phyloP scores from a whole-genome alignment of 2,797 vertebrate species.

The Uromys caudimaculatus region DNA sequence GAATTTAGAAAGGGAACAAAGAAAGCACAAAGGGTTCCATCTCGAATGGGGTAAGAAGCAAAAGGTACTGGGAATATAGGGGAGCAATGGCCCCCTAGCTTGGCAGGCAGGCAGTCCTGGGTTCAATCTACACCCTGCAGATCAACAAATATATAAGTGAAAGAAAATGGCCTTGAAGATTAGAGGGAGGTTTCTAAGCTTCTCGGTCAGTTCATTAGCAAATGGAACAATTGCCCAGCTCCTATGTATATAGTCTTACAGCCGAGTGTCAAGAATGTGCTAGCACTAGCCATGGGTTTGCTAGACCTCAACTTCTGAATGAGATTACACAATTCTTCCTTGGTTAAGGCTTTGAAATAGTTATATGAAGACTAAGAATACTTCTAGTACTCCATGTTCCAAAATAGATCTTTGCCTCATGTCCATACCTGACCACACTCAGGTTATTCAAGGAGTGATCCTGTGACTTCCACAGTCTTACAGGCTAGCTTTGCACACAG shows the following conservation, averaged over 20 bases:
- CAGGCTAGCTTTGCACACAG: neutral
- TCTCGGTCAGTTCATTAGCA: neutral
- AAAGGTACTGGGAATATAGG: neutral
- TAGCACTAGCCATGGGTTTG: neutral
- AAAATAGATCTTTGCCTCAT: neutral
- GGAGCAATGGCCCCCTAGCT: neutral
- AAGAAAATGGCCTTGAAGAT: neutral
- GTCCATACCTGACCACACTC: neutral
- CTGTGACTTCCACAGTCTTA: neutral
- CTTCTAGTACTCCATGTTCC: neutral
- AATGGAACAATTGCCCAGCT: neutral
- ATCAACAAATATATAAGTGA: no score
- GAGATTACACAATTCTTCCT: neutral
- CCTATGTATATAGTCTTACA: neutral
- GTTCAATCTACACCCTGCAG: neutral
- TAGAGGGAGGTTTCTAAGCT: neutral
- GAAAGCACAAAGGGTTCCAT: neutral
- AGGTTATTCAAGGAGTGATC: neutral
- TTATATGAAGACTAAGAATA: neutral
- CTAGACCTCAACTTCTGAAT: neutral
- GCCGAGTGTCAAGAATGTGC: neutral
- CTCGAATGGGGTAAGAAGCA: neutral
- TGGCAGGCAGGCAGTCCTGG: no score
- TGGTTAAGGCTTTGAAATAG: neutral
- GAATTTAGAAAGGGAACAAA: neutral